Base-by-base conservation (phyloP, 2,888 invertebrate genomes). In the Barypeithes pellucidus region DNA sequence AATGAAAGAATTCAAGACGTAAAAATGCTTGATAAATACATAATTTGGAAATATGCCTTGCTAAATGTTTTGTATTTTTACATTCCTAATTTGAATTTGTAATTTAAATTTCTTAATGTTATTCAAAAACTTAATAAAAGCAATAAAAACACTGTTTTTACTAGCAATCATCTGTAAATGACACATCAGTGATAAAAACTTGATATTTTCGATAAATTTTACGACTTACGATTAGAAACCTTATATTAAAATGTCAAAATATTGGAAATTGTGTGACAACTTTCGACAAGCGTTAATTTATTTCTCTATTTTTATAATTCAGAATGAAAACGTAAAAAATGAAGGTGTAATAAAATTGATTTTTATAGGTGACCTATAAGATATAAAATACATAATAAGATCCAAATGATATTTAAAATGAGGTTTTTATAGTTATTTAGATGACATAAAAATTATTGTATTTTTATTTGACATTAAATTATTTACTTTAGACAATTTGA, bases 91-190 rank as follows among this genome's bases (percentile, higher is more conserved):
- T 39, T 39, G 12, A 2, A 12, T 45, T 16, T 12, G 9, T 9
- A 5, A 36, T 36, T 36, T 36, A 36, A 36, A 39, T 39, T 39
- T 39, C 39, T n/a, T 29, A 29, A 29, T 29, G 9, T 7, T 29
- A 29, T 29, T 29, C 9, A 29, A 2, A n/a, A 29, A 29, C 9
- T 50, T 50, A 24, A 50, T 50, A 16, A 50, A 22, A 22, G 50
- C 4, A 50, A 50, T 50, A 50, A 50, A 50, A 50, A 12, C n/a
- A n/a, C 22, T 9, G 50, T 50, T 50, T 50, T 50, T 50, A 50
- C 11, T 24, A 12, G 22, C n/a, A 50, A 22, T 24, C n/a, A 24
- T 50, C 50, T 50, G 20, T 50, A 22, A 50, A 24, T 50, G 24
- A 50, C 50, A 22, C 0, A 22, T 22, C 20, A 22, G 12, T 50